These are phyloP conservation scores for Antigone vipio DNA, from an alignment of 2,113 vertebrate species.

Conservation along the genomic window DNA sequence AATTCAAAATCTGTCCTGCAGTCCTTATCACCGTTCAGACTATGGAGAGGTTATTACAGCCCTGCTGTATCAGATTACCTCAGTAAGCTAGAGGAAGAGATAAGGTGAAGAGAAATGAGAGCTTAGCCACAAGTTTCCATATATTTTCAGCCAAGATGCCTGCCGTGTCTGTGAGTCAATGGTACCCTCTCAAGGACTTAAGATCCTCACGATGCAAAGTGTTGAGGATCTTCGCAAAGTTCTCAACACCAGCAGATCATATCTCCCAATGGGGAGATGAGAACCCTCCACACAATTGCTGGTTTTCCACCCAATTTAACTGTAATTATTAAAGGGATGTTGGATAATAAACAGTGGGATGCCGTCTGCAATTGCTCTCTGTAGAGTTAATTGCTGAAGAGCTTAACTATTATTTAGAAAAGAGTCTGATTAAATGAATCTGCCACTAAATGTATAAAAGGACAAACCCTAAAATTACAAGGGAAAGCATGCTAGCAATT, in stretches of 20 bases:
- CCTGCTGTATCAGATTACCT: neutral
- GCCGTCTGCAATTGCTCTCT: neutral
- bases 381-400: neutral
- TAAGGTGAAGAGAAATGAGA: neutral
- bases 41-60: neutral
- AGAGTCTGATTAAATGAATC: constrained; percentile 7
- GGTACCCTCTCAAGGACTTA: neutral
- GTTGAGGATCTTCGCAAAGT: neutral
- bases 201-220: neutral
- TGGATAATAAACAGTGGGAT: constrained; percentile 7
- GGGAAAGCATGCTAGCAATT: neutral
- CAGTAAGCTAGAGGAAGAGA: neutral
- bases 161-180: neutral
- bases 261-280: neutral
- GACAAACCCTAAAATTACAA: neutral
- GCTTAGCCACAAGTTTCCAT: neutral
- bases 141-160: neutral
- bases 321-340: neutral
- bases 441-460: neutral
- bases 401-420: neutral
- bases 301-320: neutral
- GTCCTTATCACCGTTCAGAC: neutral
- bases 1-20: neutral
- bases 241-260: neutral
- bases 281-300: neutral